A percentile compares a stretch with the other conserved stretches of the same genome.
Conservation (phyloP, 2,797 vertebrate genomes). For the Xyrichtys novacula region DNA sequence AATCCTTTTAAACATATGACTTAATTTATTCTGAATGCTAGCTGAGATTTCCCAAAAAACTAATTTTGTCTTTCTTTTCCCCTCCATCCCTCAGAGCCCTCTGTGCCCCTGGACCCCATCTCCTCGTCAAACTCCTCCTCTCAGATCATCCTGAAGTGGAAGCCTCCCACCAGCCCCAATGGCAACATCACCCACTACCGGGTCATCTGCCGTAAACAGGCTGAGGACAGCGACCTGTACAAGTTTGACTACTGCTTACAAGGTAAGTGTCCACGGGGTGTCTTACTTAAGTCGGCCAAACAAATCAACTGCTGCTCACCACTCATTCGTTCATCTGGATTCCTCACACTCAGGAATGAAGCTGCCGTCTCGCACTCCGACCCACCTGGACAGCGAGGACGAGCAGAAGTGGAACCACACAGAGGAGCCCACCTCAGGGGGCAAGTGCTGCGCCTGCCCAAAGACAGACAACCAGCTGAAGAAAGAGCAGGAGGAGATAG, state of each 20-base stretch:
- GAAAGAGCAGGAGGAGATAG: slow-evolving; percentile 93
- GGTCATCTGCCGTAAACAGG: slow-evolving; percentile 92
- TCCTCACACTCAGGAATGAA: slow-evolving; percentile 88
- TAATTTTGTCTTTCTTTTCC: slow-evolving; percentile 10
- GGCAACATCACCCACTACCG: slow-evolving; percentile 98
- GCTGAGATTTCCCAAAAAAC: background rate
- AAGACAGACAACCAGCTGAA: slow-evolving; percentile 95
- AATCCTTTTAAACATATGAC: background rate
- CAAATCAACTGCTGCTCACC: background rate
- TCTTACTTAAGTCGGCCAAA: background rate
- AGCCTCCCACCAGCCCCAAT: slow-evolving; percentile 93
- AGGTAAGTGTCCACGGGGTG: slow-evolving; percentile 79
- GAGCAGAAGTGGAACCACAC: slow-evolving; percentile 89
- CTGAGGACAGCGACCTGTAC: slow-evolving; percentile 91
- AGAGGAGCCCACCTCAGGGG: slow-evolving; percentile 81
- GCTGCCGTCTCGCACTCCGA: slow-evolving; percentile 89
- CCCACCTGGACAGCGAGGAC: slow-evolving; percentile 79
- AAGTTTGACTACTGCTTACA: slow-evolving; percentile 96
- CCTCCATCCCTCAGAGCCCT: slow-evolving; percentile 86
- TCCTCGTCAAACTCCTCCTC: slow-evolving; percentile 96
- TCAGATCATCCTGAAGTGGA: slow-evolving; percentile 98
- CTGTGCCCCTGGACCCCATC: slow-evolving; percentile 93
- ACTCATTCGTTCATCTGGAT: background rate
- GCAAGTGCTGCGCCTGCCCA: slow-evolving; percentile 92
- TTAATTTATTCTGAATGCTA: background rate